Conservation (phyloP, 2,797 vertebrate genomes). For the Chloroceryle inda region DNA sequence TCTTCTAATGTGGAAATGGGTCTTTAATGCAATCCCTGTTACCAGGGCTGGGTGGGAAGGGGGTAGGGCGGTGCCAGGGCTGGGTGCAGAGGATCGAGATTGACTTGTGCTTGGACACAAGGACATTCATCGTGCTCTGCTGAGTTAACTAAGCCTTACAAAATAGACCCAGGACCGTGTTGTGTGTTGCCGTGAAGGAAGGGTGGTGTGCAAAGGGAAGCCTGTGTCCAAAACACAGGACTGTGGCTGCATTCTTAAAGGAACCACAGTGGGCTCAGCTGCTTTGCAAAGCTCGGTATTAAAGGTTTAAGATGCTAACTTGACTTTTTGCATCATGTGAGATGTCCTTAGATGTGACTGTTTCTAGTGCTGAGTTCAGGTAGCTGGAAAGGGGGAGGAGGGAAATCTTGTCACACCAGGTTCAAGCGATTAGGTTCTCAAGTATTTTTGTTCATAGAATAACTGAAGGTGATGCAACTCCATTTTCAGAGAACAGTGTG, state of each 20-base stretch:
- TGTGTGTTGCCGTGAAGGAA: neutral
- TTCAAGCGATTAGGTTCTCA: neutral
- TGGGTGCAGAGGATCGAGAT: neutral
- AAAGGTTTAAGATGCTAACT: neutral
- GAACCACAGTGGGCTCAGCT: neutral
- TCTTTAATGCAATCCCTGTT: neutral
- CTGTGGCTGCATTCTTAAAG: neutral
- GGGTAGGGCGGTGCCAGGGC: neutral
- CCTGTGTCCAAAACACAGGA: neutral
- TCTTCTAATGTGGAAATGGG: neutral
- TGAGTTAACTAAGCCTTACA: neutral
- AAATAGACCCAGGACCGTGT: neutral
- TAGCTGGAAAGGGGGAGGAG: neutral
- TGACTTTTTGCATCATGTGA: neutral
- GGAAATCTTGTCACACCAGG: neutral
- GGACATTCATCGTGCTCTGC: accelerated
- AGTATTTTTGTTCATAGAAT: neutral
- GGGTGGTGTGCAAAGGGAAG: neutral
- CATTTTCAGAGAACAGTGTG: neutral
- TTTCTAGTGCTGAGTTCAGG: neutral
- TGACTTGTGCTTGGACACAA: neutral
- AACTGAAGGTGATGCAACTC: neutral
- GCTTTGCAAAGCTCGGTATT: neutral
- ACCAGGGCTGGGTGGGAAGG: neutral
- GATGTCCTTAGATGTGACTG: accelerated